A percentile compares a stretch with the other conserved stretches of the same genome.
phyloP scores from a whole-genome alignment of 2,888 invertebrate genomes.

The Eristalis tenax region DNA sequence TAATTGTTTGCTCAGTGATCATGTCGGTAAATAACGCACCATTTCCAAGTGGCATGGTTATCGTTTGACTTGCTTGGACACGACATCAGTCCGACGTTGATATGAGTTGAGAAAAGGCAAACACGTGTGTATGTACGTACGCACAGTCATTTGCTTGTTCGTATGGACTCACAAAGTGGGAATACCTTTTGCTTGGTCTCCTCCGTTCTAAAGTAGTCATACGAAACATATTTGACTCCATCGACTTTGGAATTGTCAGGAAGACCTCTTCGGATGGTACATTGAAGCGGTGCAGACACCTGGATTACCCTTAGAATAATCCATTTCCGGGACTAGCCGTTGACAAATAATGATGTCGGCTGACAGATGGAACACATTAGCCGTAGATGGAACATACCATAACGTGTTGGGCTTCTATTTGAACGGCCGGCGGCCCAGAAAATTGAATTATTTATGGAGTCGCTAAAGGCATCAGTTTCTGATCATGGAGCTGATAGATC shows the following conservation, averaged over 20 bases:
- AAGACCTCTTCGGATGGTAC: not conserved
- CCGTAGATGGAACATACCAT: constrained; percentile 3
- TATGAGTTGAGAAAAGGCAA: constrained; percentile 33
- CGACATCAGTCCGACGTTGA: constrained; percentile 18
- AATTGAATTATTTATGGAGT: constrained; percentile 4
- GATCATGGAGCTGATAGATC: not conserved
- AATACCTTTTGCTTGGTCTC: constrained; percentile 44
- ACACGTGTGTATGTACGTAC: not conserved
- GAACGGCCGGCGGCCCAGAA: not conserved
- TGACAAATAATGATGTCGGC: constrained; percentile 3
- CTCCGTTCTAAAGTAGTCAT: constrained; percentile 1
- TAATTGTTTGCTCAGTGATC: constrained; percentile 53
- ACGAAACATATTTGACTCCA: not conserved
- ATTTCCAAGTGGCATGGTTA: constrained; percentile 16
- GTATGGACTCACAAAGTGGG: constrained; percentile 8
- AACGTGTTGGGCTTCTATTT: not conserved
- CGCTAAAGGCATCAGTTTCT: not conserved
- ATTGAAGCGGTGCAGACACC: not conserved
- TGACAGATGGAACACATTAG: constrained; percentile 21
- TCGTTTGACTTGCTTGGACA: constrained; percentile 47
- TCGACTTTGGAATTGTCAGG: not conserved
- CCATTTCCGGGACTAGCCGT: constrained; percentile 42
- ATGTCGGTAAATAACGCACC: constrained; percentile 48
- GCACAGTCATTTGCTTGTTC: not conserved
- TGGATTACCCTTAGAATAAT: not conserved